A percentile compares a stretch with the other conserved stretches of the same genome.
Evolutionary conservation across 2,113 vertebrate species (phyloP).

Genomic region (Physeter macrocephalus): DNA sequence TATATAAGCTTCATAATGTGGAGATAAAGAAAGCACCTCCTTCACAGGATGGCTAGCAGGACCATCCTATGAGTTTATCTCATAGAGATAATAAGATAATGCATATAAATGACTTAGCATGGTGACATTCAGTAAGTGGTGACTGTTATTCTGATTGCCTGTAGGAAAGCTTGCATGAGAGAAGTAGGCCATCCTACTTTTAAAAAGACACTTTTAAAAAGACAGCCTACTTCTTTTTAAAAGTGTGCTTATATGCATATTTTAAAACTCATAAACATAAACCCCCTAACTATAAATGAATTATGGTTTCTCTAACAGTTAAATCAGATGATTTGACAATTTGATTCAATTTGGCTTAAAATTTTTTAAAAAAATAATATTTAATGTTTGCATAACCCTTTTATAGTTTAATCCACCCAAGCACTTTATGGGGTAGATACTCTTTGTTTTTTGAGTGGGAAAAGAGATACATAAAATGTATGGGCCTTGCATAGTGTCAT

Average conservation of each 20-base stretch:
- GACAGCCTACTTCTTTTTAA: background rate
- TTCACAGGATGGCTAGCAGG: background rate
- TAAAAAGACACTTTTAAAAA: no score
- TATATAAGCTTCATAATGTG: background rate
- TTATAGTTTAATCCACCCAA: background rate
- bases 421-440: background rate
- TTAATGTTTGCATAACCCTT: background rate
- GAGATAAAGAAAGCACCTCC: background rate
- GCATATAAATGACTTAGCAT: background rate
- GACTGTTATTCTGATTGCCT: background rate
- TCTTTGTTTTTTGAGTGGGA: background rate
- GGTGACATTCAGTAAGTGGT: background rate
- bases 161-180: background rate
- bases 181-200: background rate
- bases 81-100: background rate
- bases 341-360: background rate
- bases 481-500: background rate
- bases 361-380: background rate
- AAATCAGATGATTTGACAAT: background rate
- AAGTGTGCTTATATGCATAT: background rate
- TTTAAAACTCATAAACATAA: background rate
- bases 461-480: background rate
- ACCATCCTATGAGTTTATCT: background rate
- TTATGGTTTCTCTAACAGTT: background rate
- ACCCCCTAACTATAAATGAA: background rate